phyloP scores from a whole-genome alignment of 2,888 invertebrate species.

The Nymphalis c-album region DNA sequence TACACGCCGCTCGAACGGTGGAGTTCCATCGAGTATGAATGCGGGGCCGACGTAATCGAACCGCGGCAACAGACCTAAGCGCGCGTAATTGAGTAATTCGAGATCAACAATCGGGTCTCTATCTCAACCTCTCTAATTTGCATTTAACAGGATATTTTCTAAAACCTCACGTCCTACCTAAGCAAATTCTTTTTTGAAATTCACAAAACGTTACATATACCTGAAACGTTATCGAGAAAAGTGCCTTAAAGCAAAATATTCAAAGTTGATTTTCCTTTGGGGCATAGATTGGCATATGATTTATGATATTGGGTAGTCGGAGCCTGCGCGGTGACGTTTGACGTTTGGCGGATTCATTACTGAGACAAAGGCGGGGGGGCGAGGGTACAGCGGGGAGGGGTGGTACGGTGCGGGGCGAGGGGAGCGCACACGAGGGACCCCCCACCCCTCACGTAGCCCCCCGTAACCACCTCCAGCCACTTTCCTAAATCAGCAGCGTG shows the following conservation, averaged over 20 bases:
- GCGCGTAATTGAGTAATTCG: constrained; percentile 55
- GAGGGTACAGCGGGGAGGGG: constrained; percentile 41
- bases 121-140: constrained; percentile 66
- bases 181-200: constrained; percentile 54
- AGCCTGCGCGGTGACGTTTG: constrained; percentile 74
- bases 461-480: constrained; percentile 58
- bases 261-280: constrained; percentile 58
- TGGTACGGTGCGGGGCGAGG: constrained; percentile 35
- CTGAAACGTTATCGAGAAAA: constrained; percentile 24
- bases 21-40: constrained; percentile 14
- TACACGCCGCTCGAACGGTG: constrained; percentile 17
- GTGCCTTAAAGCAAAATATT: constrained; percentile 28
- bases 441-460: constrained; percentile 40
- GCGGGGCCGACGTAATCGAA: not conserved
- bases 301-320: constrained; percentile 59
- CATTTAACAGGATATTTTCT: constrained; percentile 68
- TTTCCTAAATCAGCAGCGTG: constrained; percentile 77
- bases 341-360: constrained; percentile 80
- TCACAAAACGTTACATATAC: constrained; percentile 32
- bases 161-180: constrained; percentile 68
- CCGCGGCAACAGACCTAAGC: not conserved
- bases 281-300: constrained; percentile 60
- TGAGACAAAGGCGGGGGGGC: constrained; percentile 69
- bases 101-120: constrained; percentile 56
- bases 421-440: constrained; percentile 48